Evolutionary conservation across 2,797 vertebrate species (phyloP).

Genomic region (Acropternis orthonyx): DNA sequence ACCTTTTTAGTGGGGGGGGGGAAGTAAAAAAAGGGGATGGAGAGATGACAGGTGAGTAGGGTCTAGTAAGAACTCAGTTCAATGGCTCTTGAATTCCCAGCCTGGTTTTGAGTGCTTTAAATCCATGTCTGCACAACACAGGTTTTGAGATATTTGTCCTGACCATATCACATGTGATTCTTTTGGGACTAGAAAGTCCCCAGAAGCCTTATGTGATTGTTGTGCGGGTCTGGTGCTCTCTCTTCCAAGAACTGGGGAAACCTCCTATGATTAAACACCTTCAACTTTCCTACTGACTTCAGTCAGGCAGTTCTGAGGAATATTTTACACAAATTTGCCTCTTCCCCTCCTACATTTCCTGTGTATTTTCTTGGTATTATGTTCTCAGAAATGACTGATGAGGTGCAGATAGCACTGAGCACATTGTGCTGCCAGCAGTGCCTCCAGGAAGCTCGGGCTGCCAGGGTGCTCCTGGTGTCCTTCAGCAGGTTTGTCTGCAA

Average conservation of each 20-base stretch:
- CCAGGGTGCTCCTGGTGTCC: not conserved
- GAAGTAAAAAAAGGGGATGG: accelerated
- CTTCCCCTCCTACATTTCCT: not conserved
- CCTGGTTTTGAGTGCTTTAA: not conserved
- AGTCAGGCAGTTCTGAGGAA: not conserved
- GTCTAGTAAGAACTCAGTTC: not conserved
- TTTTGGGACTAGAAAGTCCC: not conserved
- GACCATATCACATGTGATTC: not conserved
- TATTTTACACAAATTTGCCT: not conserved
- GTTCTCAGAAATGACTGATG: not conserved
- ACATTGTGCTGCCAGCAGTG: not conserved
- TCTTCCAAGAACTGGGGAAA: not conserved
- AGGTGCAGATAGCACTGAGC: not conserved
- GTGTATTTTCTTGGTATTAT: not conserved
- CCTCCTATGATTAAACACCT: not conserved
- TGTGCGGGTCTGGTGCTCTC: not conserved
- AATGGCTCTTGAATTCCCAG: not conserved
- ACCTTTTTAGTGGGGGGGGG: not conserved
- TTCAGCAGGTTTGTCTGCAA: not conserved
- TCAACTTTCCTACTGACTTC: not conserved
- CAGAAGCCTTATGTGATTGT: accelerated
- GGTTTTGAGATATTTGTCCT: not conserved
- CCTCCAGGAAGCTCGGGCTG: not conserved
- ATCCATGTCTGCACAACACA: not conserved
- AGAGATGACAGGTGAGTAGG: not conserved